phyloP scores from a whole-genome alignment of 2,797 vertebrate species.

The Platalea minor region DNA sequence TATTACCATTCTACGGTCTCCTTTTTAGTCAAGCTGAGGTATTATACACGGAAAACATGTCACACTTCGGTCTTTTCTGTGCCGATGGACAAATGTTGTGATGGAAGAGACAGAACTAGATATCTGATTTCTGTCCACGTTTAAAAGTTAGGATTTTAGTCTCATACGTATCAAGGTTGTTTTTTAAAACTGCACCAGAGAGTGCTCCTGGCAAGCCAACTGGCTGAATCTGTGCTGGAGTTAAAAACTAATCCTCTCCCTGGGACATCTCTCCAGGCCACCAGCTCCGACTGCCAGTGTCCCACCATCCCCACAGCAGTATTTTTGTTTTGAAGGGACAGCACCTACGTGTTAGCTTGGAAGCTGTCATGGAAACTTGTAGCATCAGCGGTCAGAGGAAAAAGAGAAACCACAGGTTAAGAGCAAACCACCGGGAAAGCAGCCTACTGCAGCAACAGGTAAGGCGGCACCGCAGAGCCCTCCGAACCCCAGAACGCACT shows the following conservation, averaged over 20 bases:
- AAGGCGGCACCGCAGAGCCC: background rate
- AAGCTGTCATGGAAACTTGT: background rate
- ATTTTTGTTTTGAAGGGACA: background rate
- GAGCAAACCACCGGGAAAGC: background rate
- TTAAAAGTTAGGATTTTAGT: background rate
- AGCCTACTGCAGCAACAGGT: background rate
- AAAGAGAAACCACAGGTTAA: background rate
- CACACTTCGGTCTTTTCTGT: background rate
- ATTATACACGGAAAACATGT: background rate
- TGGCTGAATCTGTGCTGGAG: background rate
- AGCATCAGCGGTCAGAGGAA: background rate
- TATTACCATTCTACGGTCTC: background rate
- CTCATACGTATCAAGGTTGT: fast-evolving
- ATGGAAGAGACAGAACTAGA: background rate
- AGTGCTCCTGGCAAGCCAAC: background rate
- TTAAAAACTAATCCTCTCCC: background rate
- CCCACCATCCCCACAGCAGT: background rate
- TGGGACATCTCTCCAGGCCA: background rate
- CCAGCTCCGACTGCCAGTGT: background rate
- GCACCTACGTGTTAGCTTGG: background rate
- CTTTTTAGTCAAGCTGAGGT: background rate
- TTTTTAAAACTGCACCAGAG: background rate
- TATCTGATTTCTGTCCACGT: background rate
- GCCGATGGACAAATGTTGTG: background rate
- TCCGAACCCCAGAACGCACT: background rate